phyloP scores from a whole-genome alignment of 1,140 invertebrate genomes.

The Cryptotermes secundus region DNA sequence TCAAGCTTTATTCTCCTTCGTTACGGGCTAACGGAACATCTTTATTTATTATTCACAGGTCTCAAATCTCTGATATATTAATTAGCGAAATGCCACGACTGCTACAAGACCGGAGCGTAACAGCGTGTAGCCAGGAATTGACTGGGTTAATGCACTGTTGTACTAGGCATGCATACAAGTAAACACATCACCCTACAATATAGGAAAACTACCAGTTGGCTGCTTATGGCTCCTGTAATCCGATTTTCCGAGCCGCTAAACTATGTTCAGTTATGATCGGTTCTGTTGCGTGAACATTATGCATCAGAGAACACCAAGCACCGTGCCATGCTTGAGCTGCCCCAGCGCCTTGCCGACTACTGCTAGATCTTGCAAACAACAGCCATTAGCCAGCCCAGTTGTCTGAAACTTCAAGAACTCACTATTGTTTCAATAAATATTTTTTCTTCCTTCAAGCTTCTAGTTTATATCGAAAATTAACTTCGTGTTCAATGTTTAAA shows the following conservation, averaged over 20 bases:
- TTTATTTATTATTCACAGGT: no score
- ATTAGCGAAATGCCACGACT: no score
- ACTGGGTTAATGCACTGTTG: not conserved
- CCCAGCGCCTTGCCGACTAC: not conserved
- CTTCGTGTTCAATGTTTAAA: no score
- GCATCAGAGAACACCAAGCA: not conserved
- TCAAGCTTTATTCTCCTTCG: no score
- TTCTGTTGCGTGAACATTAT: conserved; percentile 1
- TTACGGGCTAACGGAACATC: no score
- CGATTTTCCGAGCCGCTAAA: not conserved
- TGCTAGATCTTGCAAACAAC: not conserved
- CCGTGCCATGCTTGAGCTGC: not conserved
- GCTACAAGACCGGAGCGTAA: not conserved
- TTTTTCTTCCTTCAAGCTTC: no score
- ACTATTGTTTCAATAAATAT: no score
- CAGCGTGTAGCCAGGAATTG: not conserved
- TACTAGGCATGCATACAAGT: conserved; percentile 2
- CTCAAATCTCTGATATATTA: no score
- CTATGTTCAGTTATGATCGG: not conserved
- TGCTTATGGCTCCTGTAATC: conserved; percentile 10
- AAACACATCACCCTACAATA: not conserved
- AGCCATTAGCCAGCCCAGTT: not conserved
- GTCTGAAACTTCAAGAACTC: no score
- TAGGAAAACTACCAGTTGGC: not conserved
- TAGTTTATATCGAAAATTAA: no score